Conservation (phyloP, 2,797 vertebrate species). For the Sciaenops ocellatus region DNA sequence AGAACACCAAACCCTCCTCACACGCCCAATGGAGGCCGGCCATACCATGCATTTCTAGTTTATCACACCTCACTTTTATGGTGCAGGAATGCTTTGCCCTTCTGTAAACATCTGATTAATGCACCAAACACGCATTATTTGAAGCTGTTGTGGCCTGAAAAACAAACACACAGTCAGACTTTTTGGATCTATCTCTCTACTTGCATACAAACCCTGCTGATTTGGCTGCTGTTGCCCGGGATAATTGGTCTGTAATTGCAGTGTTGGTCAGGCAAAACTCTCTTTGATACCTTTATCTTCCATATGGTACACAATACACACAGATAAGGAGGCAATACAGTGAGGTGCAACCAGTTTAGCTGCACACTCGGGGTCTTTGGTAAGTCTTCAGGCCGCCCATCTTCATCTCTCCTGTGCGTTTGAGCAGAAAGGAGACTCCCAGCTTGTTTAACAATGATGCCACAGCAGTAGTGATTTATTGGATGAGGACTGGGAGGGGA, state of each 20-base stretch:
- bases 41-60: conserved; percentile 67
- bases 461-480: conserved; percentile 76
- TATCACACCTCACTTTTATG: conserved; percentile 50
- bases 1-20: conserved; percentile 54
- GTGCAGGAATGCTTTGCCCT: conserved; percentile 27
- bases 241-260: conserved; percentile 68
- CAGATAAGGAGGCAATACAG: conserved; percentile 23
- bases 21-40: conserved; percentile 65
- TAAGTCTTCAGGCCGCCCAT: conserved; percentile 3
- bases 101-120: conserved; percentile 35
- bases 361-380: conserved; percentile 21
- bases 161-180: neutral
- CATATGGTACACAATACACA: conserved; percentile 59
- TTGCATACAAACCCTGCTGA: conserved; percentile 60
- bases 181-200: conserved; percentile 8
- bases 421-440: conserved; percentile 49
- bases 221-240: conserved; percentile 59
- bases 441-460: conserved; percentile 82
- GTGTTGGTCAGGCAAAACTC: conserved; percentile 37
- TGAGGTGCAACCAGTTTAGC: conserved; percentile 24
- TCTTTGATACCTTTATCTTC: conserved; percentile 64
- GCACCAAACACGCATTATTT: neutral
- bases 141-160: conserved; percentile 16
- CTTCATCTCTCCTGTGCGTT: conserved; percentile 4
- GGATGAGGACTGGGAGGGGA: conserved; percentile 73